A percentile compares a stretch with the other conserved stretches of the same genome.
Evolutionary conservation across 2,797 vertebrate species (phyloP).

Genomic region (Sphenopsis melanotis): DNA sequence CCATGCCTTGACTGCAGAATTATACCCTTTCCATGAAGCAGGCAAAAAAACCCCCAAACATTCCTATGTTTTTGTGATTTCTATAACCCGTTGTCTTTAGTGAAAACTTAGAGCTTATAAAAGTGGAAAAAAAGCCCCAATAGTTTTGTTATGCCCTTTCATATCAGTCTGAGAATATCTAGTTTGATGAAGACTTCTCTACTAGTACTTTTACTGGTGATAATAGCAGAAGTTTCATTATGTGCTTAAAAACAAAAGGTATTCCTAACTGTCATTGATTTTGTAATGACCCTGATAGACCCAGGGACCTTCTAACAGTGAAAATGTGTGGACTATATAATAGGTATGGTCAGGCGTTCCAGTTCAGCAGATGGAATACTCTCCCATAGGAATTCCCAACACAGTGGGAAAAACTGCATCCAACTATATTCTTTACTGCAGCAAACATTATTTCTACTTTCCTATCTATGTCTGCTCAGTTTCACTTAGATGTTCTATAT

Average conservation of each 20-base stretch:
- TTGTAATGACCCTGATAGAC: neutral
- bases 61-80: neutral
- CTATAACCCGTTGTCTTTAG: neutral
- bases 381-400: slow-evolving; percentile 16
- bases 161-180: neutral
- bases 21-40: neutral
- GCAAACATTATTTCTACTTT: neutral
- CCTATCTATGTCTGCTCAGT: neutral
- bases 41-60: neutral
- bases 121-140: neutral
- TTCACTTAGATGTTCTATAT: slow-evolving; percentile 32
- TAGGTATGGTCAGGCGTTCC: neutral
- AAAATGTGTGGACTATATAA: neutral
- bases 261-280: slow-evolving; percentile 47
- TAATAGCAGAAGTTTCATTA: neutral
- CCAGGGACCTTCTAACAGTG: neutral
- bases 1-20: neutral
- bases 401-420: slow-evolving; percentile 23
- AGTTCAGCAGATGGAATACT: neutral
- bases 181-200: neutral
- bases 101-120: neutral
- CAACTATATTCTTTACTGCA: neutral
- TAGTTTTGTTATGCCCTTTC: neutral
- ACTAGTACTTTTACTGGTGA: neutral
- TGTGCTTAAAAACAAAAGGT: neutral